phyloP scores from a whole-genome alignment of 2,797 vertebrate genomes.

The Spinus olivaceus region DNA sequence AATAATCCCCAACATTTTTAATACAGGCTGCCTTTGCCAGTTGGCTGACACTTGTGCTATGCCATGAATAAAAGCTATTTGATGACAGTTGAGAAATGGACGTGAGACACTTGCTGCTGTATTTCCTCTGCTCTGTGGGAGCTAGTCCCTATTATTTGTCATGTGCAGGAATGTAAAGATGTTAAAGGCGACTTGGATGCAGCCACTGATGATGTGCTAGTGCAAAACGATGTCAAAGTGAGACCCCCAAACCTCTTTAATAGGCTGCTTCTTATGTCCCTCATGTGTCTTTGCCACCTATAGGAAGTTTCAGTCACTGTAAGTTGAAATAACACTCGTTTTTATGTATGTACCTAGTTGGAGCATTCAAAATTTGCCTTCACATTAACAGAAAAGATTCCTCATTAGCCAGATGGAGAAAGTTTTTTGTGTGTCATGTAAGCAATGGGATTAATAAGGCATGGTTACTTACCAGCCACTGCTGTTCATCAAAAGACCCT shows the following conservation, averaged over 20 bases:
- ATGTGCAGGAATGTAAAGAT: background rate
- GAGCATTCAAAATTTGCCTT: background rate
- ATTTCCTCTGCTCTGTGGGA: slow-evolving; percentile 7
- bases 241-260: background rate
- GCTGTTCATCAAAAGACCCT: background rate
- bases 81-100: slow-evolving; percentile 59
- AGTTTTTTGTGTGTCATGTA: background rate
- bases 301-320: background rate
- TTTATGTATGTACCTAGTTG: background rate
- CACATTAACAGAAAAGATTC: background rate
- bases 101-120: background rate
- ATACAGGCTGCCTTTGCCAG: slow-evolving; percentile 49
- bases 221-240: background rate
- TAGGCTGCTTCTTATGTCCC: background rate
- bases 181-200: background rate
- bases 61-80: slow-evolving; percentile 62
- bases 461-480: background rate
- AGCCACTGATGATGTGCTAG: background rate
- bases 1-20: slow-evolving; percentile 59
- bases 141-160: slow-evolving; percentile 1
- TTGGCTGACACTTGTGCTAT: slow-evolving; percentile 64
- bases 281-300: background rate
- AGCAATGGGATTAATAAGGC: background rate
- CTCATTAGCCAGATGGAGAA: background rate
- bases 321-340: background rate